Conservation (phyloP, 1,140 invertebrate species). For the Bombus sylvicola region DNA sequence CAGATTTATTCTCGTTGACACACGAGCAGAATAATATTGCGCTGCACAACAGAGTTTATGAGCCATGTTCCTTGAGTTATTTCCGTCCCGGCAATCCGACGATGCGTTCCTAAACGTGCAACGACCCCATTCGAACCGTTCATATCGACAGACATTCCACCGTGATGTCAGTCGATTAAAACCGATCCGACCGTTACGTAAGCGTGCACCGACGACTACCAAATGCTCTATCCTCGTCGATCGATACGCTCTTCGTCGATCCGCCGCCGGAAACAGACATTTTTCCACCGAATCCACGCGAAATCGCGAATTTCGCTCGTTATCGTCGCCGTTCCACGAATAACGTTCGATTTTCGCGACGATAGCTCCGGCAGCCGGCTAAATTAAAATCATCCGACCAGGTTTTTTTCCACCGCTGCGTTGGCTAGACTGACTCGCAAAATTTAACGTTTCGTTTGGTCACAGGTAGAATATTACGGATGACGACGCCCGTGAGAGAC, state of each 20-base stretch:
- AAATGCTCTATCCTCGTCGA: too few species aligned
- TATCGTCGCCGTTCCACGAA: background rate
- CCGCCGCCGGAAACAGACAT: background rate
- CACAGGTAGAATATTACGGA: background rate
- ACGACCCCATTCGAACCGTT: conserved; percentile 70
- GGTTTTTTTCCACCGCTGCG: too few species aligned
- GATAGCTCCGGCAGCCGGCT: background rate
- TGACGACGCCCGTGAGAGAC: background rate
- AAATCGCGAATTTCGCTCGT: background rate
- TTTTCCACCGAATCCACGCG: background rate
- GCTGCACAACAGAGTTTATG: conserved; percentile 65
- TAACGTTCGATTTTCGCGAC: background rate
- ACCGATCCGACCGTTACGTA: conserved; percentile 49
- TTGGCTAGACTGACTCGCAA: background rate
- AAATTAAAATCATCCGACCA: conserved; percentile 2
- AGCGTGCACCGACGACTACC: background rate
- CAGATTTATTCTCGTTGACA: conserved; percentile 48
- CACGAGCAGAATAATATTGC: conserved; percentile 58
- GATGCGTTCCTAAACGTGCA: conserved; percentile 75
- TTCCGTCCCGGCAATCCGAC: conserved; percentile 72
- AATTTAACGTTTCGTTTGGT: background rate
- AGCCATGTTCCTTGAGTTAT: conserved; percentile 71
- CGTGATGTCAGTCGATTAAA: conserved; percentile 58
- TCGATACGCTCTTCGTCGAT: background rate
- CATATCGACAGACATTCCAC: conserved; percentile 56